These are phyloP conservation scores for Caradrina kadenii DNA, from an alignment of 2,888 invertebrate genomes.

Conservation along the genomic window DNA sequence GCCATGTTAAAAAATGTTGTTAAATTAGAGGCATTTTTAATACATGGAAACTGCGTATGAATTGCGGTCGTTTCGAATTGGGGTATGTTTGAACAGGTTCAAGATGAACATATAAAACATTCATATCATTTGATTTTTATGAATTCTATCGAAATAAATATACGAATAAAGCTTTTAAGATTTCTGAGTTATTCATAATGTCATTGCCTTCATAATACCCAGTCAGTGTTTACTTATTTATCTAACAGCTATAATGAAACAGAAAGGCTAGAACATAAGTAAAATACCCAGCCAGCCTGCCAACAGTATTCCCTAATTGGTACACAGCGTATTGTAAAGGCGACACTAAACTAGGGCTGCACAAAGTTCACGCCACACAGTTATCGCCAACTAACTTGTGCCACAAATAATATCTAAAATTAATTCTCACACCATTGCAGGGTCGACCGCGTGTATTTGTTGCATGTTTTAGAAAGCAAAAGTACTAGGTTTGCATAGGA, in stretches of 20 bases:
- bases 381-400: slow-evolving; percentile 45
- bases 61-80: no score
- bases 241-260: not conserved
- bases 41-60: no score
- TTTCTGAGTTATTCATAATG: not conserved
- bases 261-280: slow-evolving; percentile 8
- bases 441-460: slow-evolving; percentile 65
- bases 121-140: not conserved
- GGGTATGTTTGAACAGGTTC: no score
- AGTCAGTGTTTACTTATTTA: not conserved
- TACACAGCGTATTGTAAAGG: slow-evolving; percentile 28
- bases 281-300: slow-evolving; percentile 16
- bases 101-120: not conserved
- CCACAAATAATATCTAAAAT: slow-evolving; percentile 60
- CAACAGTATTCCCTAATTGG: slow-evolving; percentile 31
- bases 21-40: no score
- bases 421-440: slow-evolving; percentile 58
- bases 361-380: slow-evolving; percentile 28
- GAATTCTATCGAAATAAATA: not conserved
- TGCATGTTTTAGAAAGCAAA: slow-evolving; percentile 81
- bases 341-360: slow-evolving; percentile 38
- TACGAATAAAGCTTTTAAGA: not conserved
- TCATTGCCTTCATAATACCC: not conserved
- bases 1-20: no score
- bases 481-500: slow-evolving; percentile 85